Evolutionary conservation across 2,113 vertebrate genomes (phyloP), one percentile per base, ranked within the genome.

Genomic region (Hypocryptadius cinnamomeus): DNA sequence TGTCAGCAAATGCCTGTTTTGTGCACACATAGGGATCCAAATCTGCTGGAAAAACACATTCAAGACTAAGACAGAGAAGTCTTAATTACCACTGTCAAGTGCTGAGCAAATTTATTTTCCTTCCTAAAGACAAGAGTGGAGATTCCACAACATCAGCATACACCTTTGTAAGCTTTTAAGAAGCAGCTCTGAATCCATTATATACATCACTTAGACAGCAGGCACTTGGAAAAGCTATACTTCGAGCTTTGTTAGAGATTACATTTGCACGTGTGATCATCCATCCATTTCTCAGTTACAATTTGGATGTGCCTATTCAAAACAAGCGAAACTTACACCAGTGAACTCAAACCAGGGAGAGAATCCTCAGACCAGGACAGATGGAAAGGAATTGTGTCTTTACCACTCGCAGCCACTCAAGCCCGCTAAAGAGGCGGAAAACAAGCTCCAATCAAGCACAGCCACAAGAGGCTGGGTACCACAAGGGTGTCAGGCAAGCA

Each of bases 391-490:
- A 35, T 8, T 3, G 42, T 12, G 31, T 5, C 5, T 3, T 1
- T 33, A 35, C 13, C 14, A 23, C 50, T 53, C 25, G 6, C 7
- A n/a, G 51, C 7, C 45, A 12, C 39, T 56, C 6, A 35, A 18
- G 6, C 9, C 9, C 45, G 33, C 10, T 3, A 3, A 16, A 11
- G 23, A 22, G 0, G 0, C 5, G 8, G 21, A 39, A 44, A 60
- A 11, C 15, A 71, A 57, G 8, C 14, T 66, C 8, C 27, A n/a
- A 0, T 2, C 8, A 14, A 47, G 42, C 24, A 22, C 10, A 50
- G 0, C 10, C 17, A 1, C n/a, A 4, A 0, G 0, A 13, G 24
- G 24, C 4, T 0, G 18, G 47, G 23, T 5, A 28, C 8, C 31
- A 3, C 21, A 5, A 16, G 1, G 5, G 6, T 6, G 35, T 2